phyloP scores from a whole-genome alignment of 2,113 vertebrate species.

The Neomonachus schauinslandi region DNA sequence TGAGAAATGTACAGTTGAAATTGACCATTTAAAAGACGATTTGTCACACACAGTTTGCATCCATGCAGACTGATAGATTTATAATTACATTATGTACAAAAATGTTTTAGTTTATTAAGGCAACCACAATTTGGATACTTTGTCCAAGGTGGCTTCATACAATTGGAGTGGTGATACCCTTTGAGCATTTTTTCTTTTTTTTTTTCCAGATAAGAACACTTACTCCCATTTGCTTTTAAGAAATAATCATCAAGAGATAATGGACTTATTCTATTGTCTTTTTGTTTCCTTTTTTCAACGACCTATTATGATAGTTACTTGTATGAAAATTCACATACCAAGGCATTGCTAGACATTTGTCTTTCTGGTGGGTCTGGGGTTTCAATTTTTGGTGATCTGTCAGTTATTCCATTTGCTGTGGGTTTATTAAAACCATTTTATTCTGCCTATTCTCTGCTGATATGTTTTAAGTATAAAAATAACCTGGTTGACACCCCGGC shows the following conservation, averaged over 20 bases:
- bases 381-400: constrained; percentile 76
- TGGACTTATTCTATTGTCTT: constrained; percentile 70
- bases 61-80: constrained; percentile 92
- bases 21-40: constrained; percentile 89
- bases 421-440: constrained; percentile 75
- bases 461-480: constrained; percentile 81
- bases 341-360: constrained; percentile 81
- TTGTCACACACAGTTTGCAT: constrained; percentile 93
- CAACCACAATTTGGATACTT: constrained; percentile 95
- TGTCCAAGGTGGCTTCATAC: constrained; percentile 90
- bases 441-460: constrained; percentile 78
- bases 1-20: constrained; percentile 89
- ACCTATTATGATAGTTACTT: constrained; percentile 76
- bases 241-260: constrained; percentile 85
- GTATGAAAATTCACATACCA: constrained; percentile 75
- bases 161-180: constrained; percentile 88
- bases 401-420: constrained; percentile 71
- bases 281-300: constrained; percentile 71
- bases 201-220: constrained; percentile 89
- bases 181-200: constrained; percentile 82
- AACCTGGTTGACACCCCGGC: constrained; percentile 79
- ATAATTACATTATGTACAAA: constrained; percentile 98
- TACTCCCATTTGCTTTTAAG: constrained; percentile 85
- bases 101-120: constrained; percentile 90
- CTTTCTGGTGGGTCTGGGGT: constrained; percentile 50